These are phyloP conservation scores for Xestoiulus laeticollis DNA, from an alignment of 2,888 invertebrate genomes.

Conservation along the genomic window DNA sequence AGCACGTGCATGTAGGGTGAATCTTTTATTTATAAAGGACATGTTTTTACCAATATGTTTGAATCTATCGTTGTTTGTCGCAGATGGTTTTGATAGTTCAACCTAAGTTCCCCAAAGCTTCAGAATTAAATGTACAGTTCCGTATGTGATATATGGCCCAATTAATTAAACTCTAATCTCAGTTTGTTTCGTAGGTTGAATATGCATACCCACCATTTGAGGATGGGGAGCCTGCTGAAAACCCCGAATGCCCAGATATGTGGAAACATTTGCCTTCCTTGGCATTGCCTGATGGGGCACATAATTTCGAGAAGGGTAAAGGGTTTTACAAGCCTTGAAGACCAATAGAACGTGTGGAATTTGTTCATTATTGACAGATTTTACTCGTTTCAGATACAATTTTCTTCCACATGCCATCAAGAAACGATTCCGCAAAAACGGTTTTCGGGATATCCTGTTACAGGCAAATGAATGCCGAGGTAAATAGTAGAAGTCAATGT, in stretches of 20 bases:
- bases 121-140: not conserved
- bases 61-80: too few relatives aligned
- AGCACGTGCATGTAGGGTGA: not conserved
- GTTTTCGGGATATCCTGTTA: slow-evolving; percentile 98
- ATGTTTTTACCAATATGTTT: too few relatives aligned
- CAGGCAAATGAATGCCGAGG: slow-evolving; percentile 94
- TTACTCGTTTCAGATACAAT: slow-evolving; percentile 76
- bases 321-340: not conserved
- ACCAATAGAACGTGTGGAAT: not conserved
- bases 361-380: slow-evolving; percentile 51
- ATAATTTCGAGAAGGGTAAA: slow-evolving; percentile 83
- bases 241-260: slow-evolving; percentile 84
- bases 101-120: too few relatives aligned
- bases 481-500: slow-evolving; percentile 66
- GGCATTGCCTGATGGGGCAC: slow-evolving; percentile 97
- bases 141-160: not conserved
- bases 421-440: slow-evolving; percentile 82
- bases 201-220: slow-evolving; percentile 92
- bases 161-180: not conserved
- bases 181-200: slow-evolving; percentile 65
- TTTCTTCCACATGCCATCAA: slow-evolving; percentile 93
- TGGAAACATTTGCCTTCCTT: slow-evolving; percentile 98
- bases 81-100: too few relatives aligned
- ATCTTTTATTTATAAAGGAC: too few relatives aligned
- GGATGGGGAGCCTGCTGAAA: slow-evolving; percentile 70